Conservation (phyloP, 1,140 invertebrate genomes). For the Solenopsis invicta region DNA sequence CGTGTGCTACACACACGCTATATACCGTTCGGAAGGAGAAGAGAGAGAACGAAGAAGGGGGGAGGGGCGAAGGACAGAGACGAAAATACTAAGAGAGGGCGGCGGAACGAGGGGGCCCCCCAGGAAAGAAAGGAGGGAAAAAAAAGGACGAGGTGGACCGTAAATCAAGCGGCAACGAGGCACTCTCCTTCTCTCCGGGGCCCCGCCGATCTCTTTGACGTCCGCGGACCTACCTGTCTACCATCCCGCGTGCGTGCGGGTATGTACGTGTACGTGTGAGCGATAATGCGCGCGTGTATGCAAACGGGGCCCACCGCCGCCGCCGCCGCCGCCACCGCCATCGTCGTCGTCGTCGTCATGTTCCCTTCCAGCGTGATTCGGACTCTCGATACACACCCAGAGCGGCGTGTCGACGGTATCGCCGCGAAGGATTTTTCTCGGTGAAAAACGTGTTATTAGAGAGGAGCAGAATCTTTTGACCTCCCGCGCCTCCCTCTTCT, state of each 20-base stretch:
- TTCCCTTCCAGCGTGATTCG: constrained; percentile 23
- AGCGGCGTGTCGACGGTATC: constrained; percentile 45
- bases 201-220: constrained; percentile 73
- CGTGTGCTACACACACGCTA: constrained; percentile 72
- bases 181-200: constrained; percentile 48
- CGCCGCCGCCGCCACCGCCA: constrained; percentile 7
- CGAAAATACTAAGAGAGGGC: constrained; percentile 35
- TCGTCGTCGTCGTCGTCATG: constrained; percentile 12
- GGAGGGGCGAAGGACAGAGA: not conserved
- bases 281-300: constrained; percentile 47
- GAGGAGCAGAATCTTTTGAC: not conserved
- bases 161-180: constrained; percentile 84
- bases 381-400: constrained; percentile 3
- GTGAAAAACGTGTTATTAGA: constrained; percentile 56
- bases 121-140: constrained; percentile 30
- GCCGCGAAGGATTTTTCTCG: constrained; percentile 52
- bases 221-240: constrained; percentile 63
- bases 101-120: constrained; percentile 46
- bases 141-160: constrained; percentile 70
- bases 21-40: constrained; percentile 69
- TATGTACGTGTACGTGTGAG: constrained; percentile 2
- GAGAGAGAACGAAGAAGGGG: not conserved
- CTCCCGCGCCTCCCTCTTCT: not conserved
- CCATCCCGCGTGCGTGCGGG: constrained; percentile 1
- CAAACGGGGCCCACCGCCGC: constrained; percentile 34